Evolutionary conservation across 1,140 invertebrate species (phyloP).

Genomic region (Lepidurus couesii): DNA sequence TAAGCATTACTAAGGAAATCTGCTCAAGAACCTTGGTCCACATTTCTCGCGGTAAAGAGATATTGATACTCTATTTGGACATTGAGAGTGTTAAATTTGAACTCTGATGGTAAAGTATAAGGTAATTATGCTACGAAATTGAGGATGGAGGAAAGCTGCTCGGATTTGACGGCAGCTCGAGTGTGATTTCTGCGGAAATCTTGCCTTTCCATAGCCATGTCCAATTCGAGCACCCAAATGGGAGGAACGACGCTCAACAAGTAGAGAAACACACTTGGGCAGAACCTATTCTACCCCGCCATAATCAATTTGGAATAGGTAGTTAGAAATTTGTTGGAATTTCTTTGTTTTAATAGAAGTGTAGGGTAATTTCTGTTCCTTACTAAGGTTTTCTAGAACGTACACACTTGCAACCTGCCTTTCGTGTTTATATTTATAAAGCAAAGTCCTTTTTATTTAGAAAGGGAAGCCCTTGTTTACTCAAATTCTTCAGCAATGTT

Average conservation of each 20-base stretch:
- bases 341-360: background rate
- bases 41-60: slow-evolving; percentile 29
- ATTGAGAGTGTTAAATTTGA: slow-evolving; percentile 9
- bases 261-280: slow-evolving; percentile 81
- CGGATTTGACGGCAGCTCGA: background rate
- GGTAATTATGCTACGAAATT: slow-evolving; percentile 26
- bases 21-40: slow-evolving; percentile 64
- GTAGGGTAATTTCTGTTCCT: no score
- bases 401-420: no score
- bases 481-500: no score
- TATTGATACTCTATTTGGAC: slow-evolving; percentile 26
- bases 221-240: slow-evolving; percentile 75
- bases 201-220: slow-evolving; percentile 62
- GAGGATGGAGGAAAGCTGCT: slow-evolving; percentile 24
- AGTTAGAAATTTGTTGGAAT: background rate
- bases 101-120: background rate
- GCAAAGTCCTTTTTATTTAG: no score
- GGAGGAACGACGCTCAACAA: slow-evolving; percentile 71
- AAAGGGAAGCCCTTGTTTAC: no score
- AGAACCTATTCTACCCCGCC: slow-evolving; percentile 58
- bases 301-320: background rate
- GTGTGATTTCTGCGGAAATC: slow-evolving; percentile 17
- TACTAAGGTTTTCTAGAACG: no score
- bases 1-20: slow-evolving; percentile 77
- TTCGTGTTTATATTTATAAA: no score